These are phyloP conservation scores for Drosophila murphyi DNA, from an alignment of 1,140 invertebrate genomes.

Conservation along the genomic window DNA sequence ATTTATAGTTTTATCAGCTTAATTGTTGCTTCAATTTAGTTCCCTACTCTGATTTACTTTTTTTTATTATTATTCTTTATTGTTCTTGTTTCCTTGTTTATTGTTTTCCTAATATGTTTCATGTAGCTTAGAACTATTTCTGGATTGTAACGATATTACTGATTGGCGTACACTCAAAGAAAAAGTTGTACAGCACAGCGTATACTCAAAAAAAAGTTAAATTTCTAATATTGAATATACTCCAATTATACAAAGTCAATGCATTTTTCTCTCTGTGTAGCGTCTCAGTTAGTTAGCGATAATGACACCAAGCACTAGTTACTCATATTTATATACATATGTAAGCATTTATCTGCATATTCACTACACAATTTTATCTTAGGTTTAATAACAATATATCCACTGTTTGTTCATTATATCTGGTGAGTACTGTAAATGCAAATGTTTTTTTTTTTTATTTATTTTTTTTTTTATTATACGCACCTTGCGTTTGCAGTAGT, in stretches of 20 bases:
- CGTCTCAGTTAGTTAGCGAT: neutral
- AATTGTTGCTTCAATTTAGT: too few relatives aligned
- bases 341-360: too few relatives aligned
- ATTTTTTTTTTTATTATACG: constrained; percentile 27
- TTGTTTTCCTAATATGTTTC: too few relatives aligned
- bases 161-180: too few relatives aligned
- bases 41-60: neutral
- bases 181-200: too few relatives aligned
- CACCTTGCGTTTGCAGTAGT: constrained; percentile 91
- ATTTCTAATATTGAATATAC: too few relatives aligned
- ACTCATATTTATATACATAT: neutral
- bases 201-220: too few relatives aligned
- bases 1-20: too few relatives aligned
- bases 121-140: too few relatives aligned
- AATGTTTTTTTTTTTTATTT: neutral
- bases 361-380: neutral
- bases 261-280: neutral
- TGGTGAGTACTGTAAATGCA: neutral
- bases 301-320: neutral
- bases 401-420: neutral
- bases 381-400: neutral
- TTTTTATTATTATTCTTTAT: neutral
- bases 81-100: too few relatives aligned
- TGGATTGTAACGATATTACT: too few relatives aligned
- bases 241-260: too few relatives aligned